A percentile compares a stretch with the other conserved stretches of the same genome.
phyloP scores from a whole-genome alignment of 2,888 invertebrate genomes.

The Sympetrum striolatum region DNA sequence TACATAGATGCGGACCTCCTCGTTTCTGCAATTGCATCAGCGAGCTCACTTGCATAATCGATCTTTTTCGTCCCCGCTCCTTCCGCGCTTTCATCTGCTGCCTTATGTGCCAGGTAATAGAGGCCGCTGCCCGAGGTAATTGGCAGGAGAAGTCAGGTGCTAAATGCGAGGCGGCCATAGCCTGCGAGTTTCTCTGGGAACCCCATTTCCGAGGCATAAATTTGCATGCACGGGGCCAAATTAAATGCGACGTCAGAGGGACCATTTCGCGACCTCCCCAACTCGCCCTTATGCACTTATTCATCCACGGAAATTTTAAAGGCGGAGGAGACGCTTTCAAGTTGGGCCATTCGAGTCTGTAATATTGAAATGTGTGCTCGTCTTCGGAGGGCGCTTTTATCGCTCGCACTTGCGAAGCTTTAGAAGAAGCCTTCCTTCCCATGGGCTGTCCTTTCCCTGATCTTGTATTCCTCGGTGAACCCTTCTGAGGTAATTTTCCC shows the following conservation, averaged over 20 bases:
- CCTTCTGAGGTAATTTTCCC: no score
- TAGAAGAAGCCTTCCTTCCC: no score
- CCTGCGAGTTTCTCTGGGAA: background rate
- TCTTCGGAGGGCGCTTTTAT: background rate
- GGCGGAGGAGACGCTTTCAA: background rate
- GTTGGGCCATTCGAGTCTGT: background rate
- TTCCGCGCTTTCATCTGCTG: background rate
- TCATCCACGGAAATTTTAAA: background rate
- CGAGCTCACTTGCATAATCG: background rate
- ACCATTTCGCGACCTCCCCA: background rate
- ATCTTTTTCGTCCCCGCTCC: background rate
- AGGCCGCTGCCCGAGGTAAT: conserved; percentile 12
- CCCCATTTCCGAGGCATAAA: conserved; percentile 2
- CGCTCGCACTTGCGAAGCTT: background rate
- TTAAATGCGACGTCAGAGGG: background rate
- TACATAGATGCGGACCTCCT: background rate
- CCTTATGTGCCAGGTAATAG: conserved; percentile 13
- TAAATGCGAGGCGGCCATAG: conserved; percentile 7
- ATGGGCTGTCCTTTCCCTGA: no score
- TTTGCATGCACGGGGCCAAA: conserved; percentile 32
- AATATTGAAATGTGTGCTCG: background rate
- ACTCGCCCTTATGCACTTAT: background rate
- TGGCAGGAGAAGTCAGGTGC: conserved; percentile 32
- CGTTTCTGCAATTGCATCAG: background rate
- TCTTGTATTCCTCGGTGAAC: no score